Percentiles rank a stretch among this genome's conserved stretches.
These are phyloP conservation scores for Paralvinella palmiformis DNA, from an alignment of 1,140 invertebrate species.

Conservation along the genomic window DNA sequence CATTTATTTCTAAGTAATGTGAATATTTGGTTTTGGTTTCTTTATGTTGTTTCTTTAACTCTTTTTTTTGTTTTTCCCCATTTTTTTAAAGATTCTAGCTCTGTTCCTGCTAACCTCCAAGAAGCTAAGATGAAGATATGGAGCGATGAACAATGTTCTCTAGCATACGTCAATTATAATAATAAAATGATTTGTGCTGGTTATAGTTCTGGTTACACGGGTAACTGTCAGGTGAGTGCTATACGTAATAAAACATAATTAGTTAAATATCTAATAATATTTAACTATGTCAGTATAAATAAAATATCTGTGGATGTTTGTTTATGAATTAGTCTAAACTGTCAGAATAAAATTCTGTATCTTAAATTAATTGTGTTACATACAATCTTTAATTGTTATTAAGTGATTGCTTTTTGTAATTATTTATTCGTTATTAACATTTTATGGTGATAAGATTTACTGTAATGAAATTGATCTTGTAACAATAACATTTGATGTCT, in stretches of 20 bases:
- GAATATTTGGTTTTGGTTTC: too few species aligned
- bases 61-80: too few species aligned
- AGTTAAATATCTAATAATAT: not conserved
- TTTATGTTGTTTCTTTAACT: too few species aligned
- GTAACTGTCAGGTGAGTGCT: constrained; percentile 59
- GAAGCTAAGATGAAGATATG: constrained; percentile 35
- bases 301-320: not conserved
- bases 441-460: too few species aligned
- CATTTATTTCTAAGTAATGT: too few species aligned
- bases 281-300: not conserved
- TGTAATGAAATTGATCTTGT: too few species aligned
- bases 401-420: not conserved
- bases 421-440: not conserved
- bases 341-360: not conserved
- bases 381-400: not conserved
- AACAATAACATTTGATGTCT: not conserved
- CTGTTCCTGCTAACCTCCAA: constrained; percentile 24
- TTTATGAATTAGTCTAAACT: not conserved
- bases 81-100: too few species aligned
- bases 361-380: not conserved
- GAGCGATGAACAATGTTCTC: constrained; percentile 34
- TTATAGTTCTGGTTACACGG: constrained; percentile 13
- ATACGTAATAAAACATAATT: not conserved
- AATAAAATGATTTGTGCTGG: constrained; percentile 9
- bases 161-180: constrained; percentile 13